A percentile compares a stretch with the other conserved stretches of the same genome.
Conservation (phyloP, 2,113 vertebrate genomes). For the Zosterops pallidus region DNA sequence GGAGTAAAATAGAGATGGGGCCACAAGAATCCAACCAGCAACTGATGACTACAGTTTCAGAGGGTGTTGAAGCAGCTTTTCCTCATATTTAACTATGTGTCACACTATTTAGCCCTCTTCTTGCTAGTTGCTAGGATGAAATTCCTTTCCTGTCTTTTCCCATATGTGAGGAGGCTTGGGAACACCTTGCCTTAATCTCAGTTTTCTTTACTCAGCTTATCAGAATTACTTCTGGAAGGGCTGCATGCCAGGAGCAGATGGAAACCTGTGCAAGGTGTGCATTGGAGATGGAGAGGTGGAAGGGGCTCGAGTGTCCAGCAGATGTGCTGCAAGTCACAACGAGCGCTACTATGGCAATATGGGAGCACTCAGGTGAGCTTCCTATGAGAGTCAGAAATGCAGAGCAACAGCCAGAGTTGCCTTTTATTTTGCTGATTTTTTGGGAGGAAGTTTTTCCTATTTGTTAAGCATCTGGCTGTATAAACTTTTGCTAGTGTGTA, state of each 20-base stretch:
- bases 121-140: not conserved
- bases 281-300: constrained; percentile 80
- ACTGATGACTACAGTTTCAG: not conserved
- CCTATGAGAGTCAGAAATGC: not conserved
- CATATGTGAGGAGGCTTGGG: not conserved
- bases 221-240: constrained; percentile 87
- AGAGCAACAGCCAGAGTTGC: not conserved
- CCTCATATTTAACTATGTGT: not conserved
- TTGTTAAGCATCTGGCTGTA: not conserved
- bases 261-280: constrained; percentile 88
- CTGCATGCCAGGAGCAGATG: constrained; percentile 85
- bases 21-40: not conserved
- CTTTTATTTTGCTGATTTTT: not conserved
- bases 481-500: not conserved
- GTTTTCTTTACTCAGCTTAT: constrained; percentile 72
- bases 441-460: not conserved
- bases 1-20: not conserved
- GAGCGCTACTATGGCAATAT: constrained; percentile 90
- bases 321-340: constrained; percentile 84
- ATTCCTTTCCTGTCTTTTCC: not conserved
- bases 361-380: constrained; percentile 83
- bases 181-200: not conserved
- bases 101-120: not conserved
- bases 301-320: constrained; percentile 72
- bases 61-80: not conserved